These are phyloP conservation scores for Hydractinia echinata DNA, from an alignment of 30 jellyfish, hydroid and myxozoan species.

Conservation along the genomic window DNA sequence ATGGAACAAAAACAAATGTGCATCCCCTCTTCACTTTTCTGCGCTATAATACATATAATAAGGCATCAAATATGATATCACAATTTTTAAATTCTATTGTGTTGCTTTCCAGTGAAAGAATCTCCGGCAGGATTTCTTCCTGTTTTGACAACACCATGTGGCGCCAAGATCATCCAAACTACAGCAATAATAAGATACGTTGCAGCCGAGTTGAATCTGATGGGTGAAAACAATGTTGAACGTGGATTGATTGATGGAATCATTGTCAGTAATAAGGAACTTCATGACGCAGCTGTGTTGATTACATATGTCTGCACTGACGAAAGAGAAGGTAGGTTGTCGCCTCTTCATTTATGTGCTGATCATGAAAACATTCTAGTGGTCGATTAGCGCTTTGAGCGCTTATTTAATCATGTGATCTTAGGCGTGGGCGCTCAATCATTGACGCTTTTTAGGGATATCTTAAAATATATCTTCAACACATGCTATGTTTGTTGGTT, in stretches of 20 bases:
- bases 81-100: too few species aligned
- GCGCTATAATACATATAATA: too few species aligned
- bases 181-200: slow-evolving; percentile 7
- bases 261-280: not conserved
- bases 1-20: too few species aligned
- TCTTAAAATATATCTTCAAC: too few species aligned
- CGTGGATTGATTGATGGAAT: slow-evolving; percentile 1
- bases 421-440: too few species aligned
- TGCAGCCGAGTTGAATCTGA: slow-evolving; percentile 9
- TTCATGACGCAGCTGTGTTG: not conserved
- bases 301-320: not conserved
- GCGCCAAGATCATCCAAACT: not conserved
- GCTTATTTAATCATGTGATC: not conserved
- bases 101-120: not conserved
- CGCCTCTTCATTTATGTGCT: not conserved
- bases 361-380: not conserved
- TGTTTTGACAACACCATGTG: not conserved
- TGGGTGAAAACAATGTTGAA: slow-evolving; percentile 19
- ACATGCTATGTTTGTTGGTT: too few species aligned
- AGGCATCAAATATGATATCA: too few species aligned
- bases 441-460: too few species aligned
- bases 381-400: not conserved
- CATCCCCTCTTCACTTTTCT: too few species aligned
- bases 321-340: slow-evolving; percentile 13
- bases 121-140: slow-evolving; percentile 16